Evolutionary conservation across 2,888 invertebrate species (phyloP), one percentile per base, ranked within the genome.

Genomic region (Nomada flava): DNA sequence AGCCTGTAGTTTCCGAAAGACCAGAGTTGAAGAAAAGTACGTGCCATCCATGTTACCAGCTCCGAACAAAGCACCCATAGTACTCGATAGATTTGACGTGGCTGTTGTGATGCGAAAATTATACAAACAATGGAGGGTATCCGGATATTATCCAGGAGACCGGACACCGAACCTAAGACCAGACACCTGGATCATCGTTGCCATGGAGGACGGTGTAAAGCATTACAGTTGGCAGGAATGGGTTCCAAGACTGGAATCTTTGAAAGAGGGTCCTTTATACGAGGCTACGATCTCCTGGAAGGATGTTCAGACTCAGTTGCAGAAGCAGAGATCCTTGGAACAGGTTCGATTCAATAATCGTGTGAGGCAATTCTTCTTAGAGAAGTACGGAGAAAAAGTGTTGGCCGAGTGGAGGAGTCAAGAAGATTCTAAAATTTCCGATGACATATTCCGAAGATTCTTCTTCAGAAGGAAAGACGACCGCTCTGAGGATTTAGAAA

Each of bases 251-350:
- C 63, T 93, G 71, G 92, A 93, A n/a, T 90, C 90, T 0, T 81
- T 93, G 62, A 92, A 91, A 64, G 89, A 90, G n/a, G 92, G 93
- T 0, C 88, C 92, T 0, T 89, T 93, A 13, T 92, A 89, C 85
- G 93, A 93, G 57, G 93, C 93, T 0, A 92, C 90, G 1, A 87
- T 93, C 11, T 91, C 92, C n/a, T 93, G 93, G 93, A 88, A 86
- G 15, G 92, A 92, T 71, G 89, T 91, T 0, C 89, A 89, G 7
- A 69, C 59, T 2, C 92, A 93, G 23, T 75, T 93, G 4, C 89
- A 89, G 55, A 86, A 89, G 7, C 92, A 92, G 57, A 90, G 90
- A 13, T 89, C 90, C 0, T 7, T 89, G 26, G 90, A 92, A 77
- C 91, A 92, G 79, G 91, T 91, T 64, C 81, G 89, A 68, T 92